Base-by-base conservation (phyloP, 2,797 vertebrate genomes). In the Mallotus villosus region DNA sequence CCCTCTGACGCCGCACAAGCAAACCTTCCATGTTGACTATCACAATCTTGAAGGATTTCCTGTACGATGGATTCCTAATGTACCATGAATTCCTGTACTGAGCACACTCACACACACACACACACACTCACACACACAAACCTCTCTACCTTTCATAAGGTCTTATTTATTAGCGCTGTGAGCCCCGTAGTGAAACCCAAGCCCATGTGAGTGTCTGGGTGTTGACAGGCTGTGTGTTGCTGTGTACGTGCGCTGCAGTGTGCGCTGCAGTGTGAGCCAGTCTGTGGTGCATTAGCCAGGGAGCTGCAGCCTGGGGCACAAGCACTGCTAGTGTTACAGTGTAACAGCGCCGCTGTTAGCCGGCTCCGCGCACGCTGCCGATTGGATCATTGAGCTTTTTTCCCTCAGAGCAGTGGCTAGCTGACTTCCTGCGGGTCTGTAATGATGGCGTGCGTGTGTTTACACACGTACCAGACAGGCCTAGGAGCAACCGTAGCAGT, bases 1-100 rank as follows among this genome's bases (percentile, higher is more conserved):
- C 73, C 84, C 82, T 68, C 68, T 74, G 81, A 86, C 85, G 83
- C 61, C 5, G 73, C 32, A 34, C 1, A 68, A 67, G 60, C 24
- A 3, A 70, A 59, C 65, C 67, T 34, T 57, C 21, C 34, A 71
- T 41, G 62, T 75, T 25, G 32, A 34, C 32, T 34, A 0, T 8
- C 6, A 8, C 32, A 34, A 34, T 34, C 32, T 8, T 2, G 1
- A 34, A 5, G 7, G 32, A 34, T 34, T 8, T 34, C 32, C 6
- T 34, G 32, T 34, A 34, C 32, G 1, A 34, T 34, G 32, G 32
- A 34, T 34, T 34, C 32, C 32, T 34, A 34, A 34, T 34, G 32
- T 34, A 34, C 32, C 8, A 6, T 34, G 32, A 6, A 34, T 34
- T 34, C 7, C 32, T 34, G 32, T 34, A 34, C 27, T 27, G 27